Base-by-base conservation (phyloP, 2,113 vertebrate genomes). In the Hypocryptadius cinnamomeus region DNA sequence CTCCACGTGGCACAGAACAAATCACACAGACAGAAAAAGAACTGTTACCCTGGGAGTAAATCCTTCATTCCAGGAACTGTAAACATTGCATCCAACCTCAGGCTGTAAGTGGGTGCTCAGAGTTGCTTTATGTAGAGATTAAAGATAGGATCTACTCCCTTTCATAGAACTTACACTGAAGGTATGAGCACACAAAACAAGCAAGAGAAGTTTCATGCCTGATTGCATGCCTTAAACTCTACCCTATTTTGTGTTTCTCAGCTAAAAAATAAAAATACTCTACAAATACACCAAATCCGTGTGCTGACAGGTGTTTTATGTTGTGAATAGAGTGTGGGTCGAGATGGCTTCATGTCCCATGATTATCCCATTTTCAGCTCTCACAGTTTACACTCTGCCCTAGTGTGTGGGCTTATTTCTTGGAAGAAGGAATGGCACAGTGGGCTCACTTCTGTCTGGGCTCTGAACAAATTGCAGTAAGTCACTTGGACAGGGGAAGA, bases 241-340 rank as follows among this genome's bases (percentile, higher is more conserved):
- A 65, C 85, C 81, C 64, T 90, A 5, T 81, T 88, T 53, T 92
- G 82, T 95, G 87, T 95, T 94, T 91, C 95, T 95, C 72, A 72
- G 92, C 92, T 91, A 23, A 83, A 77, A 73, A 91, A 93, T 92
- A 85, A 95, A 94, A 96, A 60, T 59, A 51, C 37, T 63, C 68
- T 85, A 53, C 40, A 81, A 79, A 68, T 61, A 35, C 57, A 64
- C 65, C 12, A 5, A 27, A 57, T 44, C 61, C 1, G 16, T 83
- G 56, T 88, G 76, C 60, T 93, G 79, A 8, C 47, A n/a, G 47
- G n/a, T 89, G 27, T 39, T 89, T 57, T 33, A 6, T 66, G 40
- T 48, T 94, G 40, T 17, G 28, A 54, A 8, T 39, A 5, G 27
- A 11, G 24, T 59, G 65, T 60, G 79, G 47, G 51, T 48, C 1